Percentiles rank a stretch among this genome's conserved stretches.
Evolutionary conservation across 2,888 invertebrate genomes (phyloP).

Genomic region (Acrocyrtus sp.): DNA sequence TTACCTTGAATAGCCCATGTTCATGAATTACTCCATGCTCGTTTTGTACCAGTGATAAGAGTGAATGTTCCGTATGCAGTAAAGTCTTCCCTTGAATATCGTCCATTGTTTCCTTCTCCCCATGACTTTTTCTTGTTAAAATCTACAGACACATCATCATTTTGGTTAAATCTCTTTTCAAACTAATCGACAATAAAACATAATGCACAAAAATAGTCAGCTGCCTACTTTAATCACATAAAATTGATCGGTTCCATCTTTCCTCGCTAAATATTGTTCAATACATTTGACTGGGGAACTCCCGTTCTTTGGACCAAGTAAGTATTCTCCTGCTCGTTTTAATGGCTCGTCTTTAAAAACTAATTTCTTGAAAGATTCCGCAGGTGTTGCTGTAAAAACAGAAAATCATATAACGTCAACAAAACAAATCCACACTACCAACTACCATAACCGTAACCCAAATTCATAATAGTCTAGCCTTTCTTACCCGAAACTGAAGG

Average conservation of each 20-base stretch:
- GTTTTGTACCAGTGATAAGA: conserved; percentile 76
- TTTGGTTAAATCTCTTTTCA: conserved; percentile 4
- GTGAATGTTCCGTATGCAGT: conserved; percentile 79
- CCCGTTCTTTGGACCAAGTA: conserved; percentile 77
- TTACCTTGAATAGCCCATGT: conserved; percentile 80
- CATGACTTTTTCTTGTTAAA: conserved; percentile 67
- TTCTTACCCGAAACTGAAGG: background rate
- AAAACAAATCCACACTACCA: background rate
- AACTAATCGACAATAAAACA: background rate
- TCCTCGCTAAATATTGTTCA: conserved; percentile 78
- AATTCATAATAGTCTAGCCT: background rate
- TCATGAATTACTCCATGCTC: conserved; percentile 80
- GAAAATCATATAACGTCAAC: background rate
- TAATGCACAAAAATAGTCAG: background rate
- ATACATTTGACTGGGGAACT: conserved; percentile 81
- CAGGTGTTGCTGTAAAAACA: background rate
- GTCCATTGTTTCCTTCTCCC: conserved; percentile 74
- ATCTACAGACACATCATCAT: conserved; percentile 61
- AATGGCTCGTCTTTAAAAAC: background rate
- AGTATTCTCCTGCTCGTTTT: conserved; percentile 70
- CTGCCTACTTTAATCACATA: conserved; percentile 75
- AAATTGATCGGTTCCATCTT: conserved; percentile 76
- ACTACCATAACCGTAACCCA: background rate
- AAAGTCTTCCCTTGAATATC: conserved; percentile 82
- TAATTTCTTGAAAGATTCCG: background rate